A percentile compares a stretch with the other conserved stretches of the same genome.
phyloP scores from a whole-genome alignment of 1,140 invertebrate genomes.

The Drosophila setifemur region DNA sequence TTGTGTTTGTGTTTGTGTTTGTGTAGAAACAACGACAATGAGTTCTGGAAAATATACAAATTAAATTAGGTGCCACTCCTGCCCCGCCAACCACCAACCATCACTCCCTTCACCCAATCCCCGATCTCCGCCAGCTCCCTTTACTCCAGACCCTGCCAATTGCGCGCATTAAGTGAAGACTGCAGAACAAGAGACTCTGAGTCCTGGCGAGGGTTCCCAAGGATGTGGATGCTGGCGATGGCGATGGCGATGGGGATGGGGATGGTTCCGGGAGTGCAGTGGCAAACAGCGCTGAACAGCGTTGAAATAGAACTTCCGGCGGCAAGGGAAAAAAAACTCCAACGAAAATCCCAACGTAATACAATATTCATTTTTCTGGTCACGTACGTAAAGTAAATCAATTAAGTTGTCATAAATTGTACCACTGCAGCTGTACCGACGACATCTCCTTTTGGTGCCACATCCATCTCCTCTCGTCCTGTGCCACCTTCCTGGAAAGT shows the following conservation, averaged over 20 bases:
- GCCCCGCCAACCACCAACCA: not conserved
- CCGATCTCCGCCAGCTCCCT: slow-evolving; percentile 7
- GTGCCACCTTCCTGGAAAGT: too few species aligned
- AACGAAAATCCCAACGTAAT: slow-evolving; percentile 78
- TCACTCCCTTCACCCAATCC: not conserved
- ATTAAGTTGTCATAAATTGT: slow-evolving; percentile 81
- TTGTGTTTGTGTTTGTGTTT: not conserved
- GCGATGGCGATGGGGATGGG: not conserved
- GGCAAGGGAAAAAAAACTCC: slow-evolving; percentile 38
- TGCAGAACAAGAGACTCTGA: slow-evolving; percentile 14
- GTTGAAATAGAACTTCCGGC: slow-evolving; percentile 73
- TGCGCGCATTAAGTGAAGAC: slow-evolving; percentile 47
- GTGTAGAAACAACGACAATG: not conserved
- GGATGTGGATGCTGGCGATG: not conserved
- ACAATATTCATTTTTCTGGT: slow-evolving; percentile 81
- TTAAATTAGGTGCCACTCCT: slow-evolving; percentile 29
- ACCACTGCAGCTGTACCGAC: slow-evolving; percentile 66
- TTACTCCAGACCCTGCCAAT: slow-evolving; percentile 58
- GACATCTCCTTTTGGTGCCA: slow-evolving; percentile 11
- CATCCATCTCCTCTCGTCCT: too few species aligned
- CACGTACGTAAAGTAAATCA: slow-evolving; percentile 81
- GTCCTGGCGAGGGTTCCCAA: not conserved
- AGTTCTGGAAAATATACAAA: slow-evolving; percentile 27
- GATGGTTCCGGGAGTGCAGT: not conserved
- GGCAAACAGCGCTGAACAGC: slow-evolving; percentile 48